A percentile compares a stretch with the other conserved stretches of the same genome.
Conservation (phyloP, 2,888 invertebrate species). For the Luffia ferchaultella region DNA sequence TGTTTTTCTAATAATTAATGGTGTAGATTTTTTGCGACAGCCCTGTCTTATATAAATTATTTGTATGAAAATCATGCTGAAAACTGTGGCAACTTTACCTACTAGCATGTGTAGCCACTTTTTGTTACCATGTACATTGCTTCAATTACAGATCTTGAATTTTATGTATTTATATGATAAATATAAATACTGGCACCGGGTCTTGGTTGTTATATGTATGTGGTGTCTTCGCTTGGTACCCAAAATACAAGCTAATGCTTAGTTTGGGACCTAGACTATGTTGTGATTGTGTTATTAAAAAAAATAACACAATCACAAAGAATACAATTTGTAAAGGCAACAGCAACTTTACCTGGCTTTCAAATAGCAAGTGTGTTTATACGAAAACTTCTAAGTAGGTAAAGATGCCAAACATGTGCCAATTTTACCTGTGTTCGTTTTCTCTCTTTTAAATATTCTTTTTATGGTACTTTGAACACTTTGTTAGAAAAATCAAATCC, state of each 20-base stretch:
- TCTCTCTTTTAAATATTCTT: not conserved
- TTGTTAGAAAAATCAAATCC: not conserved
- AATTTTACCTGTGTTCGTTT: not conserved
- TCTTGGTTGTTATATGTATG: too few relatives aligned
- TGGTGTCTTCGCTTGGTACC: too few relatives aligned
- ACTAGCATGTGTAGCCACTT: not conserved
- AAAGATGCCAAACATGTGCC: not conserved
- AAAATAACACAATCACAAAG: not conserved
- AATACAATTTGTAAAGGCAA: not conserved
- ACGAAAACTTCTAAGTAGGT: not conserved
- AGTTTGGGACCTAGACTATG: too few relatives aligned
- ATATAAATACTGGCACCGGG: too few relatives aligned
- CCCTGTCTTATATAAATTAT: not conserved
- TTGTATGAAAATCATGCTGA: constrained; percentile 3
- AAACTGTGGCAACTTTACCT: not conserved
- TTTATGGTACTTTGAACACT: not conserved
- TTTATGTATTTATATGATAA: too few relatives aligned
- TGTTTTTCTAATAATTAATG: not conserved
- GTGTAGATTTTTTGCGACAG: not conserved
- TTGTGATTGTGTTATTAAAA: too few relatives aligned
- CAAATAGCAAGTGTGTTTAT: not conserved
- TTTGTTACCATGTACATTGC: too few relatives aligned
- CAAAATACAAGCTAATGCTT: too few relatives aligned
- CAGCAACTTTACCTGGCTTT: not conserved
- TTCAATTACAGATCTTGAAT: too few relatives aligned